phyloP scores from a whole-genome alignment of 2,888 invertebrate genomes.

The Protophormia terraenovae region DNA sequence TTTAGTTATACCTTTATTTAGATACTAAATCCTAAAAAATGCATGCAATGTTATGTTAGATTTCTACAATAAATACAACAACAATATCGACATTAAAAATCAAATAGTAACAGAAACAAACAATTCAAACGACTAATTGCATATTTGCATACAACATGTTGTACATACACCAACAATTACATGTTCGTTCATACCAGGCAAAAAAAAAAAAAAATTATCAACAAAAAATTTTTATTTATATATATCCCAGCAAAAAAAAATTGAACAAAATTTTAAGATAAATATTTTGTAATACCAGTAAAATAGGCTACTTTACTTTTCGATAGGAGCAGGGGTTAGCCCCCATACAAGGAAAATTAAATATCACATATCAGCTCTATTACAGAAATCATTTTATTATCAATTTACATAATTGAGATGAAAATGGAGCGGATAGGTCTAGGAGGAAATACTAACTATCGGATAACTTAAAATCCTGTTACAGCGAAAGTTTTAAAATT shows the following conservation, averaged over 20 bases:
- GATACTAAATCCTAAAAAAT: neutral
- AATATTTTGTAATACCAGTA: too few species aligned
- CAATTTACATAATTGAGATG: too few species aligned
- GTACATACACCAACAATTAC: slow-evolving; percentile 63
- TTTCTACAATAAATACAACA: neutral
- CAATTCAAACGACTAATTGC: slow-evolving; percentile 60
- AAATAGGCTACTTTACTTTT: too few species aligned
- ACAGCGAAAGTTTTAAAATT: too few species aligned
- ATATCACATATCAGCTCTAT: too few species aligned
- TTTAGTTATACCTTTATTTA: neutral
- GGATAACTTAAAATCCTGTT: too few species aligned
- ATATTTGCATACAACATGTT: slow-evolving; percentile 65
- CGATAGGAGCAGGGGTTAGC: too few species aligned
- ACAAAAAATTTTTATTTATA: neutral
- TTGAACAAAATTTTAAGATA: too few species aligned
- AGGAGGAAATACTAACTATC: too few species aligned
- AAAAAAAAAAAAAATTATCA: neutral
- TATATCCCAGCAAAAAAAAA: neutral
- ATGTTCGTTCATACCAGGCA: slow-evolving; percentile 52
- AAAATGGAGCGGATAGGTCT: too few species aligned
- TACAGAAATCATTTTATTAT: too few species aligned
- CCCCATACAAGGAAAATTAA: too few species aligned
- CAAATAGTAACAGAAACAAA: slow-evolving; percentile 24
- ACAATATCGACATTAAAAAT: slow-evolving; percentile 29
- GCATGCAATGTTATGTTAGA: slow-evolving; percentile 21